Percentiles rank a stretch among this genome's conserved stretches.
Conservation (phyloP, 1,140 invertebrate species). For the Neodiprion fabricii region DNA sequence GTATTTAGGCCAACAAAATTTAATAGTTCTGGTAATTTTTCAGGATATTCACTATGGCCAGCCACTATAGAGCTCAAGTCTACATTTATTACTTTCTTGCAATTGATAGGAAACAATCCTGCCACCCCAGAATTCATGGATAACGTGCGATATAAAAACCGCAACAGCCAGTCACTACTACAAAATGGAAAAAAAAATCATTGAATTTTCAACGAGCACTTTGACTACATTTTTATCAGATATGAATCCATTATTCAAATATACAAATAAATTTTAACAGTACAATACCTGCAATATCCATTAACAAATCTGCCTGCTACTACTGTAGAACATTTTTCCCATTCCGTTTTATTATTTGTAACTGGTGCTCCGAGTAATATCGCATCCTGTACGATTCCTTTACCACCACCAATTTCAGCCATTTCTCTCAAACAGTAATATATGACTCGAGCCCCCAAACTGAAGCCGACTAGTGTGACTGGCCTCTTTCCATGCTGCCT, state of each 20-base stretch:
- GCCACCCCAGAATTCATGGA: conserved; percentile 67
- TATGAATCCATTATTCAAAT: conserved; percentile 2
- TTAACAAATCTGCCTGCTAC: conserved; percentile 73
- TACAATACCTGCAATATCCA: conserved; percentile 68
- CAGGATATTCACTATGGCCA: conserved; percentile 70
- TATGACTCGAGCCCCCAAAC: conserved; percentile 76
- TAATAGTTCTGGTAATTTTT: conserved; percentile 67
- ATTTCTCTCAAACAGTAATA: conserved; percentile 72
- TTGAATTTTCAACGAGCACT: neutral
- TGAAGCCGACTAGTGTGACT: conserved; percentile 77
- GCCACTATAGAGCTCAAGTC: conserved; percentile 67
- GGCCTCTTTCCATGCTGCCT: conserved; percentile 74
- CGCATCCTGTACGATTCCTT: conserved; percentile 76
- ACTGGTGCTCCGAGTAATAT: conserved; percentile 75
- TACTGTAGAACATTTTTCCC: conserved; percentile 65
- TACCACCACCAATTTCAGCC: conserved; percentile 59
- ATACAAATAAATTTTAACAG: conserved; percentile 11
- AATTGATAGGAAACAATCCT: conserved; percentile 67
- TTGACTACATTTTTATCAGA: neutral
- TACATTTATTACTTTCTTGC: conserved; percentile 67
- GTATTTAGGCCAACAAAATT: conserved; percentile 49
- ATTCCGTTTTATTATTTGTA: conserved; percentile 62
- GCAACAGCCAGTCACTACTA: conserved; percentile 72
- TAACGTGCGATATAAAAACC: conserved; percentile 72
- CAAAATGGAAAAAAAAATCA: conserved; percentile 32